These are phyloP conservation scores for Branchinecta sandiegonensis DNA, from an alignment of 2,888 invertebrate genomes.

Conservation along the genomic window DNA sequence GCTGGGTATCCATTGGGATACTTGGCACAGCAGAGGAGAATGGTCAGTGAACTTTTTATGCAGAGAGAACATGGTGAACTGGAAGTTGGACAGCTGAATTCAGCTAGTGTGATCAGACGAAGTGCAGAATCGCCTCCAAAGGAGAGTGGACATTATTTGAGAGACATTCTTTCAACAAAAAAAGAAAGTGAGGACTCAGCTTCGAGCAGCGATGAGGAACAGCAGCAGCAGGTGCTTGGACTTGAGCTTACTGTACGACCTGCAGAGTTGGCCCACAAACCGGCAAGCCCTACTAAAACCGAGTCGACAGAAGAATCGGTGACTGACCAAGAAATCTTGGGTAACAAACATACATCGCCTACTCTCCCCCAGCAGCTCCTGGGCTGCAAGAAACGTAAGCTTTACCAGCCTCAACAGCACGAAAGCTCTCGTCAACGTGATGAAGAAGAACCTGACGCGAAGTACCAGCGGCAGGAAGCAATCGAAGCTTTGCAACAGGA, in stretches of 20 bases:
- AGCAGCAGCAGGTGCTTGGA: slow-evolving; percentile 22
- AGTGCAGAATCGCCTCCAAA: slow-evolving; percentile 19
- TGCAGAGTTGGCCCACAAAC: not conserved
- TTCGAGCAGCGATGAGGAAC: slow-evolving; percentile 11
- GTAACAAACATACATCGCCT: not conserved
- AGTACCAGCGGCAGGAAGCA: slow-evolving; percentile 69
- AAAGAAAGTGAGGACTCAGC: slow-evolving; percentile 16
- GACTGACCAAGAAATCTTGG: slow-evolving; percentile 17
- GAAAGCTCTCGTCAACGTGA: slow-evolving; percentile 44
- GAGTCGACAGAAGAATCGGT: slow-evolving; percentile 17
- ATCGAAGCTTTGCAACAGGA: slow-evolving; percentile 52
- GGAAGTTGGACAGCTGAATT: not conserved
- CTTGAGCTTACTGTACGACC: slow-evolving; percentile 18
- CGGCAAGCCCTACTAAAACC: slow-evolving; percentile 8
- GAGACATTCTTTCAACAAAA: slow-evolving; percentile 14
- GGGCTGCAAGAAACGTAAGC: slow-evolving; percentile 87
- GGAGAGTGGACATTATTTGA: slow-evolving; percentile 11
- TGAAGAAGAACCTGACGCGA: slow-evolving; percentile 55
- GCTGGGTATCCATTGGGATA: slow-evolving; percentile 22
- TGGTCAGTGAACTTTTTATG: slow-evolving; percentile 23
- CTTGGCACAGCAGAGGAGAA: slow-evolving; percentile 20
- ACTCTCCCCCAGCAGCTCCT: slow-evolving; percentile 55
- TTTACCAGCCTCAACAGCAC: slow-evolving; percentile 89
- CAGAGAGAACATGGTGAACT: slow-evolving; percentile 18
- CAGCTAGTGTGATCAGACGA: slow-evolving; percentile 21